Percentiles rank a stretch among this genome's conserved stretches.
phyloP scores from a whole-genome alignment of 1,140 invertebrate species.

The Eciton burchellii region DNA sequence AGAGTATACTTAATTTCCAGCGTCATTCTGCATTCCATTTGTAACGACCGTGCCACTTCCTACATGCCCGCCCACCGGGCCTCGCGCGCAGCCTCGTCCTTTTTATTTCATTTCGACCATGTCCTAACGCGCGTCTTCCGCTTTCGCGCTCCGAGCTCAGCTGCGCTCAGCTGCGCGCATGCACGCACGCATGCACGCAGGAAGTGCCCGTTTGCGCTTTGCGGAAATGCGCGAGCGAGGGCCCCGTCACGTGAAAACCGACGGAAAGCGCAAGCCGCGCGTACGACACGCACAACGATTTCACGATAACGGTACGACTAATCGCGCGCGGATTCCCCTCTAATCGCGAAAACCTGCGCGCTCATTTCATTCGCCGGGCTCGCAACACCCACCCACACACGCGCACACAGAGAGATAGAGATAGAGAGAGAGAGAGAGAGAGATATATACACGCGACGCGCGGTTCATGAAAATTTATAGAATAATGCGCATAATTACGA shows the following conservation, averaged over 20 bases:
- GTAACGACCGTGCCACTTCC: constrained; percentile 32
- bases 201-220: constrained; percentile 46
- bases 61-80: constrained; percentile 32
- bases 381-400: too few relatives aligned
- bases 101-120: constrained; percentile 51
- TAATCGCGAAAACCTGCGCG: too few relatives aligned
- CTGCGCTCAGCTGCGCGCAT: neutral
- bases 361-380: too few relatives aligned
- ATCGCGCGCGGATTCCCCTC: neutral
- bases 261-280: neutral
- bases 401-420: too few relatives aligned
- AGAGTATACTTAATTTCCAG: neutral
- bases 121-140: constrained; percentile 48
- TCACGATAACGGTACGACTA: neutral
- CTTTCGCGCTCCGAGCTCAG: constrained; percentile 16
- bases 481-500: constrained; percentile 1
- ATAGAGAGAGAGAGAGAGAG: too few relatives aligned
- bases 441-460: too few relatives aligned
- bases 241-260: neutral
- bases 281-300: neutral
- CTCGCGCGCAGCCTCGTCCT: constrained; percentile 1
- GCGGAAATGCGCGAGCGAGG: constrained; percentile 26
- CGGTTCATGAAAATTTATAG: neutral
- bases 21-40: constrained; percentile 31
- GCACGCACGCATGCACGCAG: neutral